These are phyloP conservation scores for Dipodomys stephensi DNA, from an alignment of 2,113 vertebrate genomes.

Conservation along the genomic window DNA sequence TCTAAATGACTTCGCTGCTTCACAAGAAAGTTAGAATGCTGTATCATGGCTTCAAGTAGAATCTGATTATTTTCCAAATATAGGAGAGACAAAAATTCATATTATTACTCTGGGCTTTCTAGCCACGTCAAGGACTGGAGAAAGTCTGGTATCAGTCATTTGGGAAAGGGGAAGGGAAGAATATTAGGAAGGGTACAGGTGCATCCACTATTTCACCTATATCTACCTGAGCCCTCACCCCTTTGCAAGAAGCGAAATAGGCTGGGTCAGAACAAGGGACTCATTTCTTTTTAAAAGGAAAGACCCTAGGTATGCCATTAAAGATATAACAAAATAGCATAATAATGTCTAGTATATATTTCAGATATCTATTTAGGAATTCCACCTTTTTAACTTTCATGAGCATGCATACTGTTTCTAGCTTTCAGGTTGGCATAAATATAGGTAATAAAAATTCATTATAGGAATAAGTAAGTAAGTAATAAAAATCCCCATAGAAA, in stretches of 20 bases:
- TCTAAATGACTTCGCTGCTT: neutral
- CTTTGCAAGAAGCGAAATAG: neutral
- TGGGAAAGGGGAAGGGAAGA: neutral
- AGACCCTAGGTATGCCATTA: neutral
- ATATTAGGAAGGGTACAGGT: neutral
- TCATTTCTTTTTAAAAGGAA: neutral
- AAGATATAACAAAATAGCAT: neutral
- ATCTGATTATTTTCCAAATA: constrained; percentile 5
- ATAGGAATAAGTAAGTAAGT: neutral
- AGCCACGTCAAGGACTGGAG: neutral
- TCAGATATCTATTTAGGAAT: neutral
- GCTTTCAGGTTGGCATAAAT: neutral
- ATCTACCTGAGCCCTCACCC: neutral
- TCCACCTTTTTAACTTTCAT: neutral
- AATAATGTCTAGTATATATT: neutral
- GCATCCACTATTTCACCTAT: neutral
- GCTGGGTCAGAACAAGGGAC: neutral
- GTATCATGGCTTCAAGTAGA: neutral
- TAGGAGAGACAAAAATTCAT: neutral
- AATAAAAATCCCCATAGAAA: neutral
- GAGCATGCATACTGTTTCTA: neutral
- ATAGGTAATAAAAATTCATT: constrained; percentile 3
- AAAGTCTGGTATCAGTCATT: neutral
- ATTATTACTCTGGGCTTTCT: neutral
- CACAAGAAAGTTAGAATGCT: neutral